Evolutionary conservation across 2,888 invertebrate genomes (phyloP).

Genomic region (Agriopis leucophaearia): DNA sequence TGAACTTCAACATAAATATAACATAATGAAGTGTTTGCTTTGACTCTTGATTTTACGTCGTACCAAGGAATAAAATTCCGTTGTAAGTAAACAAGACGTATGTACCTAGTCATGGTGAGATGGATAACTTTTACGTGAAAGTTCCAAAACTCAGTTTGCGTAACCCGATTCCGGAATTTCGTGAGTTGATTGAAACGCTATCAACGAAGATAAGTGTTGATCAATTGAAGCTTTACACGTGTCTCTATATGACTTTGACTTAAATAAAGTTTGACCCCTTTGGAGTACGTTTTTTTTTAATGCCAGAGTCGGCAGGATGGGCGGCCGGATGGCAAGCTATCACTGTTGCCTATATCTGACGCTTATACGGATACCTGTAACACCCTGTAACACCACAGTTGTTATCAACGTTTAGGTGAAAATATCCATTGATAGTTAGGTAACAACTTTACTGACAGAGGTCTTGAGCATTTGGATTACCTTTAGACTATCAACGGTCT

Average conservation of each 20-base stretch:
- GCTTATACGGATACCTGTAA: no score
- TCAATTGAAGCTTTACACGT: neutral
- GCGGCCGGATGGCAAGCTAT: no score
- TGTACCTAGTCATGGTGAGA: neutral
- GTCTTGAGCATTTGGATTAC: no score
- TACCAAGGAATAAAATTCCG: neutral
- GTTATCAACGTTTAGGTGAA: no score
- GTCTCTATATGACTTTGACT: neutral
- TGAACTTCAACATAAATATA: constrained; percentile 9
- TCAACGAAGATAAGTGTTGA: constrained; percentile 4
- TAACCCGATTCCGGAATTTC: neutral
- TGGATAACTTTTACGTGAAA: neutral
- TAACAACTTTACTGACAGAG: no score
- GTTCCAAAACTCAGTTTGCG: constrained; percentile 1
- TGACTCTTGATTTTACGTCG: constrained; percentile 14
- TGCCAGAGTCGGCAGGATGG: no score
- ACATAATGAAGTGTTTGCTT: constrained; percentile 17
- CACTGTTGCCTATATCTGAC: no score
- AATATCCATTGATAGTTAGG: no score
- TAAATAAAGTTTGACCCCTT: neutral
- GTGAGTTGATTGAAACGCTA: constrained; percentile 7
- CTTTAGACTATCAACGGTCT: no score
- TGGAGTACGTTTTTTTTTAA: no score
- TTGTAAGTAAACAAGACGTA: constrained; percentile 1
- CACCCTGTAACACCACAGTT: no score